Base-by-base conservation (phyloP, 2,113 vertebrate species). In the Heteronetta atricapilla region DNA sequence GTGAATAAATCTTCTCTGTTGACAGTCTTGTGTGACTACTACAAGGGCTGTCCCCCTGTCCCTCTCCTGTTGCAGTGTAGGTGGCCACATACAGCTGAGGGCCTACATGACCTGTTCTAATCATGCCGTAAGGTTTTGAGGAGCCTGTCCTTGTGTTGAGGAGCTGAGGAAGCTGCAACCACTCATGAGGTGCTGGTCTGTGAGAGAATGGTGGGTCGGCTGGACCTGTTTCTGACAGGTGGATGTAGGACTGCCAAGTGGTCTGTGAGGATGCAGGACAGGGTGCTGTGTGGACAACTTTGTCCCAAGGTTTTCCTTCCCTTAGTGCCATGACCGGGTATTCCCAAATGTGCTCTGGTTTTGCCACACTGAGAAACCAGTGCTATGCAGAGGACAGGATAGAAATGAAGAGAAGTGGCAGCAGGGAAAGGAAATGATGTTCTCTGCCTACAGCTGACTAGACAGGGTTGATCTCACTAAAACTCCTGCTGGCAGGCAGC, bases 311-410 rank as follows among this genome's bases (percentile, higher is more conserved):
- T 6, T 38, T 82, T 56, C 28, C 3, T 67, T 2, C 1, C 2
- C 18, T 83, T 7, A 8, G 3, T 44, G 56, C 26, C 53, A 13
- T 29, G 19, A 29, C 19, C 21, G 7, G 11, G n/a, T 70, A 38
- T 52, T 84, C 9, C 13, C 0, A 0, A 18, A 28, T 1, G 1
- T 23, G 10, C 33, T 75, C 21, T 69, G 3, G 12, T 89, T 86
- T 70, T 77, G 28, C 28, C 19, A 6, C 17, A 17, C n/a, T 55
- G 28, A 12, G 11, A 78, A 81, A 11, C 31, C 33, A 34, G 19
- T 55, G 13, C 67, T 82, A 5, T 6, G 4, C 4, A 20, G 25
- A 69, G 34, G 20, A 8, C 5, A n/a, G 36, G 21, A n/a, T 26
- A 58, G 29, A 5, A 46, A 55, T 77, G 31, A 13, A 38, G 44